Base-by-base conservation (phyloP, 2,797 vertebrate genomes). In the Molothrus ater region DNA sequence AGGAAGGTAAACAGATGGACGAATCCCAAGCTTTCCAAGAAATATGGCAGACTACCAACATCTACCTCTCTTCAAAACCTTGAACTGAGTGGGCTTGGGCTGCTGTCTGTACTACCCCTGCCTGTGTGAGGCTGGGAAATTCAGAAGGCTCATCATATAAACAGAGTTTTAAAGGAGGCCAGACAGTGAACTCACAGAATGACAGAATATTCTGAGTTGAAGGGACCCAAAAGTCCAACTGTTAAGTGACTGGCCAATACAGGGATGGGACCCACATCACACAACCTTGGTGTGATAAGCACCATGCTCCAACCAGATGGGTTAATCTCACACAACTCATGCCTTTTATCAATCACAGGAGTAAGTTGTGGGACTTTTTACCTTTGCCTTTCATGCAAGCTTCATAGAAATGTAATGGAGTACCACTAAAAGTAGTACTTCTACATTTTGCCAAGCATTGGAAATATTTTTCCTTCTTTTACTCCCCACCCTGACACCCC, bases 401-500 rank as follows among this genome's bases (percentile, higher is more conserved):
- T 72, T 68, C 78, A 59, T 1, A 25, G 50, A 65, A 94, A 81
- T 29, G 43, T 70, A 86, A 64, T 4, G 8, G 82, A 81, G 15
- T 31, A 14, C 25, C 29, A 48, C 22, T 54, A 71, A 36, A 88
- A 68, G 51, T 16, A 70, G 12, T 42, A 38, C 3, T 54, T 69
- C n/a, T 56, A 36, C 19, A 21, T 61, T 84, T 63, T 48, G 20
- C 48, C 70, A 64, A 85, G 28, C 26, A 42, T 6, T 7, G 56
- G 21, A 59, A 59, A 75, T 6, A 8, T 9, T 65, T 48, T 36
- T 65, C 19, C 8, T 60, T 42, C 34, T 64, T 68, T 81, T 26
- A 86, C 19, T 57, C 20, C 9, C 10, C 15, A 3, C 5, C 8
- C 18, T 28, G 2, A 2, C 3, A 3, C 13, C 6, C 24, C 8